These are phyloP conservation scores for Chelonoidis abingdonii DNA, from an alignment of 2,113 vertebrate species.

Conservation along the genomic window DNA sequence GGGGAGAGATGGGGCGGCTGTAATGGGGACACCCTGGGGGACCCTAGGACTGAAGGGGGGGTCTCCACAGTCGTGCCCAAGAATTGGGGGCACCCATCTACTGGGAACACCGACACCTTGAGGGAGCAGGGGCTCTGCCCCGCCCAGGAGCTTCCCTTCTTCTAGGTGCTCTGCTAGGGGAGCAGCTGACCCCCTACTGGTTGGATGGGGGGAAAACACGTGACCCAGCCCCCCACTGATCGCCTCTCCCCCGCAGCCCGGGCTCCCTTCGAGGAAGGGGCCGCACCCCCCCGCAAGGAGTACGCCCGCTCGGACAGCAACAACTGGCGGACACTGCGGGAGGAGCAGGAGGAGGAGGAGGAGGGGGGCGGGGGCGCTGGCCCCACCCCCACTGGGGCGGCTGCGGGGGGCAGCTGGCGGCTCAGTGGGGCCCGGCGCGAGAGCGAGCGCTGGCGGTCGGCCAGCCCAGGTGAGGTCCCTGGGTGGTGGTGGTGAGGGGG, in stretches of 20 bases:
- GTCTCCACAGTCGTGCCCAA: neutral
- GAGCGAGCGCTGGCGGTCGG: constrained; percentile 78
- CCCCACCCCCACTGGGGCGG: constrained; percentile 68
- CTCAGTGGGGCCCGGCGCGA: constrained; percentile 83
- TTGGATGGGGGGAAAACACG: no score
- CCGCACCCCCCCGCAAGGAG: constrained; percentile 83
- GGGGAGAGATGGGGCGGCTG: no score
- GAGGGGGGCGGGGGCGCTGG: constrained; percentile 64
- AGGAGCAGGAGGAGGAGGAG: constrained; percentile 90
- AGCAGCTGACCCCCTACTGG: neutral
- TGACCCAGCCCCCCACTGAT: neutral
- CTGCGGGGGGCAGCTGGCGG: constrained; percentile 80
- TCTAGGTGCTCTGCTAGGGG: neutral
- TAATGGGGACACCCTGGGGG: neutral
- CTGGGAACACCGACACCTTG: neutral
- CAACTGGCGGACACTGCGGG: constrained; percentile 92
- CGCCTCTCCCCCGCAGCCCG: constrained; percentile 70
- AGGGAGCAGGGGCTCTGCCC: neutral
- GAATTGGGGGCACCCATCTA: no score
- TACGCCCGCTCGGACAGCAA: constrained; percentile 92
- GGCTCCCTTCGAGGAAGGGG: constrained; percentile 87
- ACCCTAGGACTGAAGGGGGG: no score
- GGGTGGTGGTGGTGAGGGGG: rapidly evolving
- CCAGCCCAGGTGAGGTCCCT: constrained; percentile 70
- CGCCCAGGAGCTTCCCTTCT: no score